phyloP scores from a whole-genome alignment of 1,140 invertebrate genomes.

The Papilio polytes region DNA sequence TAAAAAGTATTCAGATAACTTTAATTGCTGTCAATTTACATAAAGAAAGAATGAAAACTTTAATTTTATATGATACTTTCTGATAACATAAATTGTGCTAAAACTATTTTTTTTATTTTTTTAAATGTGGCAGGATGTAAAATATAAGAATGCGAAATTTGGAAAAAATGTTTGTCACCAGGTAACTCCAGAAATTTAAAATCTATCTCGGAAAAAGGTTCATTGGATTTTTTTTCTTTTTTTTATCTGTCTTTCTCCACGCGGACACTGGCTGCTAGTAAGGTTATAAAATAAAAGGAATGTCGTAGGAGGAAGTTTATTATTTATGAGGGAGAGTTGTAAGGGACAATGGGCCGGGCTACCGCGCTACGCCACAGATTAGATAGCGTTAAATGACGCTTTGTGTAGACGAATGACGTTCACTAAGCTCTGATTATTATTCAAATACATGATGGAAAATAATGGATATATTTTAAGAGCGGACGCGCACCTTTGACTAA shows the following conservation, averaged over 20 bases:
- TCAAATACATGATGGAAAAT: slow-evolving; percentile 21
- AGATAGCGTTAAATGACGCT: slow-evolving; percentile 57
- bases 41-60: neutral
- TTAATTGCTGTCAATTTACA: neutral
- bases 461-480: neutral
- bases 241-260: neutral
- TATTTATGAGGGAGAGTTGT: slow-evolving; percentile 47
- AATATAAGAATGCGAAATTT: no score
- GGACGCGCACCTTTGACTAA: no score
- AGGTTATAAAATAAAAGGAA: slow-evolving; percentile 23
- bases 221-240: neutral
- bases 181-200: no score
- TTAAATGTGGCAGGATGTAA: no score
- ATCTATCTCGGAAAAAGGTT: no score
- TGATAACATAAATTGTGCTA: neutral
- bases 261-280: neutral
- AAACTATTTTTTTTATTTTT: no score
- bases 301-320: slow-evolving; percentile 44
- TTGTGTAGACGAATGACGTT: slow-evolving; percentile 48
- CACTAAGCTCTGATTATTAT: slow-evolving; percentile 18
- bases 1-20: neutral
- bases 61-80: neutral
- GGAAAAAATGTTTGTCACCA: no score
- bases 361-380: slow-evolving; percentile 56
- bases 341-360: slow-evolving; percentile 48